A percentile compares a stretch with the other conserved stretches of the same genome.
Conservation (phyloP, 2,888 invertebrate genomes). For the Maniola hyperantus region DNA sequence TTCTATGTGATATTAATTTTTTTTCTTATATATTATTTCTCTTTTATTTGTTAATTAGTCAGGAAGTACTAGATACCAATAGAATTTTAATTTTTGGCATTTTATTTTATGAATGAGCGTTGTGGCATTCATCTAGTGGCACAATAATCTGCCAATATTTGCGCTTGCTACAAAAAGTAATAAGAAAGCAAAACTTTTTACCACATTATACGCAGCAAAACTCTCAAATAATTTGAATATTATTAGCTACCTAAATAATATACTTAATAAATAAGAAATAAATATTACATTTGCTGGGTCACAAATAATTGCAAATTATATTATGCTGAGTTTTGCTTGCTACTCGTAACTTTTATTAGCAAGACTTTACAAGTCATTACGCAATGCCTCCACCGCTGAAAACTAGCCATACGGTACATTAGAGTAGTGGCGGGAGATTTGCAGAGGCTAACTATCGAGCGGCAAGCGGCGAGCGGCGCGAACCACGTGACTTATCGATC, state of each 20-base stretch:
- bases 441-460: slow-evolving; percentile 67
- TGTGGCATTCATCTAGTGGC: neutral
- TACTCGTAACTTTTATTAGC: neutral
- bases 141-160: slow-evolving; percentile 4
- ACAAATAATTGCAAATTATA: neutral
- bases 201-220: slow-evolving; percentile 17
- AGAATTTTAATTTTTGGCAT: too few relatives aligned
- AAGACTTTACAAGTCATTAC: slow-evolving; percentile 34
- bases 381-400: slow-evolving; percentile 42
- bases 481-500: slow-evolving; percentile 82
- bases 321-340: neutral
- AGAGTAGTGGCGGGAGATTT: slow-evolving; percentile 72
- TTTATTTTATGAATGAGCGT: neutral
- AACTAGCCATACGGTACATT: slow-evolving; percentile 45
- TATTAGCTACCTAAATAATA: neutral
- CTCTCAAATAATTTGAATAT: slow-evolving; percentile 16
- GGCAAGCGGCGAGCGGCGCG: slow-evolving; percentile 57
- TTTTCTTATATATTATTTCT: too few relatives aligned
- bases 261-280: neutral
- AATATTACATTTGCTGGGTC: neutral
- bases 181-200: slow-evolving; percentile 25
- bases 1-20: too few relatives aligned
- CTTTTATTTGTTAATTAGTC: too few relatives aligned
- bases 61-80: too few relatives aligned
- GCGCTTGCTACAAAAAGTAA: neutral